Base-by-base conservation (phyloP, 2,113 vertebrate genomes). In the Microcebus ravelobensis region DNA sequence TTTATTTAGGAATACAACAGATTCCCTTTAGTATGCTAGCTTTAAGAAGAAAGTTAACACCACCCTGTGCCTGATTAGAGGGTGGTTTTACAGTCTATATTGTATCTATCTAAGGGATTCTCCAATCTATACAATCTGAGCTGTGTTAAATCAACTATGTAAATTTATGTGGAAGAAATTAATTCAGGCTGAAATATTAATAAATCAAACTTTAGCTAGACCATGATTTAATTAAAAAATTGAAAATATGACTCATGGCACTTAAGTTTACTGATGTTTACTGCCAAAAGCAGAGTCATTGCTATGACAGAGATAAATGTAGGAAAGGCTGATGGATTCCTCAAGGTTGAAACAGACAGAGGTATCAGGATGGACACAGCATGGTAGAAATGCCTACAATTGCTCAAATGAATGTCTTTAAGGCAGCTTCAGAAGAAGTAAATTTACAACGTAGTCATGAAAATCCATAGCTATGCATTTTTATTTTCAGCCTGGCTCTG, bases 141-240 rank as follows among this genome's bases (percentile, higher is more conserved):
- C n/a, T 68, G 12, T 73, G 39, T 91, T 96, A 96, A 96, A 95
- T 95, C 94, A 85, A 91, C 82, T 70, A 91, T 91, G 97, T 71
- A 97, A 95, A 97, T 97, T 50, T 95, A 94, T 91, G 90, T 90
- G 90, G 90, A 21, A n/a, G n/a, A 91, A 91, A 97, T 96, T 90
- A 96, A 97, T 96, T 92, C 68, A 36, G 81, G 76, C 67, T 36
- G 65, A 94, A 96, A 97, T 57, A 21, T 57, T 57, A 21, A 57
- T 95, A 96, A 97, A 97, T 97, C 97, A 97, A 92, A 73, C 79
- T 65, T 68, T 45, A 76, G 86, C 80, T 61, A 90, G 94, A 39
- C 90, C 25, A 21, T 86, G 45, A 98, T 96, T 98, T 97, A 96
- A 98, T 97, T 97, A 97, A 93, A 97, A 57, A 93, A 93, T 90